Conservation (phyloP, 2,797 vertebrate genomes). For the Mormyrus proboscirostris region DNA sequence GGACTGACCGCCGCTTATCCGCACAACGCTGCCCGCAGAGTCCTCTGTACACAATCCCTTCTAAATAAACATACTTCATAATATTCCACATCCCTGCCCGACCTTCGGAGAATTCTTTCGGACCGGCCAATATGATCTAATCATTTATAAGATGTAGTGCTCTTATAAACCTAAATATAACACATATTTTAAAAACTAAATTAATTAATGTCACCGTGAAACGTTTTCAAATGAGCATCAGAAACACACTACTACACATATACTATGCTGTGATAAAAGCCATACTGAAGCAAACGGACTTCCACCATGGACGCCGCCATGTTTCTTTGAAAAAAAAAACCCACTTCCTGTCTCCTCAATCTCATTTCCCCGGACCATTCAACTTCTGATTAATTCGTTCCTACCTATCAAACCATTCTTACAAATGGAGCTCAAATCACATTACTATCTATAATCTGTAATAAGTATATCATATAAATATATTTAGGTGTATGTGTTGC, state of each 20-base stretch:
- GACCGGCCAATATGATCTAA: neutral
- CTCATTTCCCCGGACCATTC: neutral
- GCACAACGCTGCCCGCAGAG: neutral
- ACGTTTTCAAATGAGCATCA: neutral
- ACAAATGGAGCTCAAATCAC: neutral
- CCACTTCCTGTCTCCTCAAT: slow-evolving; percentile 6
- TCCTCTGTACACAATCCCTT: neutral
- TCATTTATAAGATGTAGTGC: neutral
- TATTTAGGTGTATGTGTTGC: neutral
- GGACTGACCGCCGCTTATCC: neutral
- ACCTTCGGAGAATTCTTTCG: neutral
- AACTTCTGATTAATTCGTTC: neutral
- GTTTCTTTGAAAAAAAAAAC: neutral
- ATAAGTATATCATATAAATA: neutral
- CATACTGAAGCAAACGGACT: neutral
- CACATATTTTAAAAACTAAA: neutral
- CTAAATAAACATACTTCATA: slow-evolving; percentile 1
- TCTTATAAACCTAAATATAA: neutral
- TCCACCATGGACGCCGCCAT: slow-evolving; percentile 27
- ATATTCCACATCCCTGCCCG: slow-evolving; percentile 35
- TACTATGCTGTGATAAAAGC: neutral
- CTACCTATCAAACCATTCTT: neutral
- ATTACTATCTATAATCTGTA: neutral
- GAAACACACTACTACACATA: neutral
- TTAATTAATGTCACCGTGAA: neutral